phyloP scores from a whole-genome alignment of 2,888 invertebrate genomes.

The Epicampocera succincta region DNA sequence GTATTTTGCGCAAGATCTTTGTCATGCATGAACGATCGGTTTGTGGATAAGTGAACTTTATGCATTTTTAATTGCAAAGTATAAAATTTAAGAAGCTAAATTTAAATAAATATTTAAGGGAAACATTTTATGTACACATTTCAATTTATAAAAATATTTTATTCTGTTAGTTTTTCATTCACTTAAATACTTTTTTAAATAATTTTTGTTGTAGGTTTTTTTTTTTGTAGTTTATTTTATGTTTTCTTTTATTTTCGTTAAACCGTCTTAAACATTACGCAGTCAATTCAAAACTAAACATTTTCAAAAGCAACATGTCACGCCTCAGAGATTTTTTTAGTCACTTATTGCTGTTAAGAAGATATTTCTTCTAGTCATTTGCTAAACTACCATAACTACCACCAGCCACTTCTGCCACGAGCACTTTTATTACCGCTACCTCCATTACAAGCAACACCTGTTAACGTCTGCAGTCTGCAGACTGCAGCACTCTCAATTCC shows the following conservation, averaged over 20 bases:
- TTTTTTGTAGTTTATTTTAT: too few species aligned
- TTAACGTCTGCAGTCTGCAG: conserved; percentile 44
- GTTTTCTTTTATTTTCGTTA: conserved; percentile 23
- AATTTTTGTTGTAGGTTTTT: not conserved
- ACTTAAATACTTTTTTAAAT: conserved; percentile 15
- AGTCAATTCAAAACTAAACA: conserved; percentile 71
- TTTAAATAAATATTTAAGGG: conserved; percentile 4
- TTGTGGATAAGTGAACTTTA: conserved; percentile 61
- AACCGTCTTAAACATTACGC: conserved; percentile 63
- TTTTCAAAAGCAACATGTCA: conserved; percentile 73
- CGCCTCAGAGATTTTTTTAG: conserved; percentile 74
- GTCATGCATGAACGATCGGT: conserved; percentile 73
- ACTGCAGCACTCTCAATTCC: conserved; percentile 40
- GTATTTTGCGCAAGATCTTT: conserved; percentile 70
- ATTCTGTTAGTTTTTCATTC: conserved; percentile 10
- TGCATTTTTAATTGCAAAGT: conserved; percentile 63
- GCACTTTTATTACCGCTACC: conserved; percentile 48
- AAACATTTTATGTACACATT: not conserved
- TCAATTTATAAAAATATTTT: conserved; percentile 13
- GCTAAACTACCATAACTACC: conserved; percentile 41
- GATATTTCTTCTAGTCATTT: conserved; percentile 64
- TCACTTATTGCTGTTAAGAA: conserved; percentile 61
- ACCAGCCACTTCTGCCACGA: conserved; percentile 39
- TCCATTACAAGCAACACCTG: conserved; percentile 55
- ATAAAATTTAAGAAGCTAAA: conserved; percentile 7